Evolutionary conservation across 2,797 vertebrate genomes (phyloP).

Genomic region (Anguilla pacifica): DNA sequence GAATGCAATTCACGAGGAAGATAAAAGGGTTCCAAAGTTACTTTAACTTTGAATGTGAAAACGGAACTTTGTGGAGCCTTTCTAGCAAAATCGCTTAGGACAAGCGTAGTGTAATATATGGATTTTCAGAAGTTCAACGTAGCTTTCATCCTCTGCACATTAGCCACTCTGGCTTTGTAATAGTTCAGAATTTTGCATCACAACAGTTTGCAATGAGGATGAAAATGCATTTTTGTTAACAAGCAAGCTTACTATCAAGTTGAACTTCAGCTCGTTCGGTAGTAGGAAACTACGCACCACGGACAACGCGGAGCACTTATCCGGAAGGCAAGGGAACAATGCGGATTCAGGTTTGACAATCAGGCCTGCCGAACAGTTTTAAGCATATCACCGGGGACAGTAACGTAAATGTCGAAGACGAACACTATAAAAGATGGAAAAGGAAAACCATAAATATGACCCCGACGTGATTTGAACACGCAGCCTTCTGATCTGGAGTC

Average conservation of each 20-base stretch:
- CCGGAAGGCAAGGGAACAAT: background rate
- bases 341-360: background rate
- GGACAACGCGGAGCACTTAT: background rate
- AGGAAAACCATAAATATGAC: conserved; percentile 33
- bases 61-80: background rate
- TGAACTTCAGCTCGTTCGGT: background rate
- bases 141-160: background rate
- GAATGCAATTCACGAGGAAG: no score
- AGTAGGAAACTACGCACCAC: background rate
- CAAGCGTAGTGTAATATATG: background rate
- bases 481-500: conserved; percentile 60
- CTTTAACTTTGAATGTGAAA: background rate
- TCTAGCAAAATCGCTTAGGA: background rate
- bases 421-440: background rate
- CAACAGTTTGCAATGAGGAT: background rate
- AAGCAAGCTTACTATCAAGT: background rate
- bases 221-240: background rate
- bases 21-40: background rate
- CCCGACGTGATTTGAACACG: conserved; percentile 59
- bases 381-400: no score
- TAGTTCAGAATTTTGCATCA: background rate
- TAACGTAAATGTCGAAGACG: background rate
- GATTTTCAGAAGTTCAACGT: background rate
- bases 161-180: background rate
- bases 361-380: background rate